Percentiles rank a stretch among this genome's conserved stretches.
These are phyloP conservation scores for Lacanobia oleracea DNA, from an alignment of 2,888 invertebrate species.

Conservation along the genomic window DNA sequence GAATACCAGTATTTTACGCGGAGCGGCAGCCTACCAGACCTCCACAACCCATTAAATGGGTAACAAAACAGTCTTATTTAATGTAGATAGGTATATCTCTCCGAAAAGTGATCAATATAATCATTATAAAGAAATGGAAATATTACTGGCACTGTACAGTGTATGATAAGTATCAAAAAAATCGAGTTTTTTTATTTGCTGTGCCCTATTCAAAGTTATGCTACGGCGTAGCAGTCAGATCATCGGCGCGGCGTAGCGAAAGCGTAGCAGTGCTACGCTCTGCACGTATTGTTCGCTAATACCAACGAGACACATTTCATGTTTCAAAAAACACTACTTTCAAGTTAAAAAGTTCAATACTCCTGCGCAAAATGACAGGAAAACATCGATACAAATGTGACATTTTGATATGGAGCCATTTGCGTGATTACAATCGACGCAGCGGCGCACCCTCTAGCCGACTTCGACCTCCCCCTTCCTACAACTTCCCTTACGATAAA, in stretches of 20 bases:
- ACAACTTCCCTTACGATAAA: constrained; percentile 89
- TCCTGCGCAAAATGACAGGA: constrained; percentile 81
- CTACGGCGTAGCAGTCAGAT: constrained; percentile 47
- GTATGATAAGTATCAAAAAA: too few relatives aligned
- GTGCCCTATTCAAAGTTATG: not conserved
- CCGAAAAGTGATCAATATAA: not conserved
- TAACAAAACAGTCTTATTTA: not conserved
- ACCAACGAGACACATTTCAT: not conserved
- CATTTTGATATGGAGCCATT: constrained; percentile 89
- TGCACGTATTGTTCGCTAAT: not conserved
- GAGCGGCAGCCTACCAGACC: too few relatives aligned
- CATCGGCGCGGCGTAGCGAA: constrained; percentile 40
- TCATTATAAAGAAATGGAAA: too few relatives aligned
- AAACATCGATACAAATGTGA: constrained; percentile 87
- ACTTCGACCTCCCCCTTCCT: constrained; percentile 79
- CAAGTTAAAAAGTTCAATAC: constrained; percentile 68
- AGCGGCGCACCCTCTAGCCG: constrained; percentile 85
- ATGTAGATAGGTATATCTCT: too few relatives aligned
- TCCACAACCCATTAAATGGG: too few relatives aligned
- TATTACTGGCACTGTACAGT: too few relatives aligned
- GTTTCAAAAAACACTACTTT: constrained; percentile 23
- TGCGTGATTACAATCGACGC: constrained; percentile 90
- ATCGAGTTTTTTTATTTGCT: not conserved
- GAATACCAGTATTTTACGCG: too few relatives aligned
- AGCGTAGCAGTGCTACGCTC: constrained; percentile 23